phyloP scores from a whole-genome alignment of 2,888 invertebrate genomes.

The Lasioglossum calceatum region DNA sequence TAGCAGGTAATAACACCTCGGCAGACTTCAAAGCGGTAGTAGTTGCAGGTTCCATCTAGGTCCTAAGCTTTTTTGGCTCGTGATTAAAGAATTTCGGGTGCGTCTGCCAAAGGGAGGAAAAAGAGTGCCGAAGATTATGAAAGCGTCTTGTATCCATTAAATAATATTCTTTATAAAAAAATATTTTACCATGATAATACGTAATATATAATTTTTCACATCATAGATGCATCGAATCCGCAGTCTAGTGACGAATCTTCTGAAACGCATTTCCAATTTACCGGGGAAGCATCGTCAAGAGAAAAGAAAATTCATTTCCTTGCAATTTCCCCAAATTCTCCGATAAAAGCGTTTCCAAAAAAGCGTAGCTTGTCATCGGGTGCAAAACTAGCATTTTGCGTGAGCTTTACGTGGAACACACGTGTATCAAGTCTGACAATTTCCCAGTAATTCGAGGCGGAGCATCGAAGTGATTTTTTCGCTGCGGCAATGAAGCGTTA shows the following conservation, averaged over 20 bases:
- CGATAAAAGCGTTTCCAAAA: background rate
- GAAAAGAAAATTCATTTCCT: background rate
- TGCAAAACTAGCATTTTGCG: background rate
- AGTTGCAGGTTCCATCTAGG: background rate
- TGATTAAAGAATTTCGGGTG: background rate
- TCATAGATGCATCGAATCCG: too few species aligned
- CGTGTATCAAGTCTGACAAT: background rate
- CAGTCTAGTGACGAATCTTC: background rate
- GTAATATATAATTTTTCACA: too few species aligned
- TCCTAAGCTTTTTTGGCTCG: background rate
- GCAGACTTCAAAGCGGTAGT: background rate
- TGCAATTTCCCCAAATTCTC: background rate
- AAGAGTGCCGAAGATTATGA: too few species aligned
- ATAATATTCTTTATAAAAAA: too few species aligned
- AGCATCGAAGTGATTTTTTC: background rate
- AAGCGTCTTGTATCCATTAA: too few species aligned
- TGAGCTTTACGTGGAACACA: background rate
- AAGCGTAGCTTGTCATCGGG: background rate
- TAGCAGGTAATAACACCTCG: background rate
- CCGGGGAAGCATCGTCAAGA: background rate
- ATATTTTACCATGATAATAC: too few species aligned
- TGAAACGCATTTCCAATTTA: background rate
- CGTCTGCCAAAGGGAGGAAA: too few species aligned
- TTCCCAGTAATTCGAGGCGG: background rate
- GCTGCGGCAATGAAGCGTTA: background rate